Evolutionary conservation across 2,113 vertebrate species (phyloP).

Genomic region (Rhagologus leucostigma): DNA sequence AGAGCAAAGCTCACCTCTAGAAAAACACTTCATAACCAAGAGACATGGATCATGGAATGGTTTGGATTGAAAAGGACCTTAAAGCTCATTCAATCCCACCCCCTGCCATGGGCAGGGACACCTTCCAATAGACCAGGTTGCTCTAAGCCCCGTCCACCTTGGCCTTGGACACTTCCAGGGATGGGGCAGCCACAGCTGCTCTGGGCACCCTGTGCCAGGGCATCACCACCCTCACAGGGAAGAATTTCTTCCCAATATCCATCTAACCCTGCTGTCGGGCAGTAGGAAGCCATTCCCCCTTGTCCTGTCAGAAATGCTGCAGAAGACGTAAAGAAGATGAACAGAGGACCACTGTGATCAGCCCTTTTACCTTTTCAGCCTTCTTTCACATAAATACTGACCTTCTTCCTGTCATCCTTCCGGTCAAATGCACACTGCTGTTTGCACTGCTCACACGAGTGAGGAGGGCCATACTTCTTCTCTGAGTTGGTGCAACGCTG

Average conservation of each 20-base stretch:
- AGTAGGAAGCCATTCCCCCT: not conserved
- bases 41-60: not conserved
- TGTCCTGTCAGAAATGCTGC: not conserved
- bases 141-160: not conserved
- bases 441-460: slow-evolving; percentile 80
- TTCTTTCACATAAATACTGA: slow-evolving; percentile 15
- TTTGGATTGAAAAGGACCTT: not conserved
- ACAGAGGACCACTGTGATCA: not conserved
- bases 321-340: not conserved
- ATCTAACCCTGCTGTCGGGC: not conserved
- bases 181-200: not conserved
- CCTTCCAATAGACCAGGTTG: rapidly evolving
- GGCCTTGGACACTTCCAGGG: not conserved
- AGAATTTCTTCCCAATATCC: not conserved
- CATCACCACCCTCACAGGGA: not conserved
- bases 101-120: not conserved
- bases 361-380: not conserved
- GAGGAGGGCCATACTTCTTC: slow-evolving; percentile 78
- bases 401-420: slow-evolving; percentile 81
- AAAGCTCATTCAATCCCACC: not conserved
- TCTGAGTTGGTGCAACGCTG: slow-evolving; percentile 81
- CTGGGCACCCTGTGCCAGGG: not conserved
- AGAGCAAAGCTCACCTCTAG: not conserved
- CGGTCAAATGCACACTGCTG: slow-evolving; percentile 80
- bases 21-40: not conserved